Percentiles rank a stretch among this genome's conserved stretches.
Evolutionary conservation across 1,140 invertebrate genomes (phyloP).

Genomic region (Sycophila sp.): DNA sequence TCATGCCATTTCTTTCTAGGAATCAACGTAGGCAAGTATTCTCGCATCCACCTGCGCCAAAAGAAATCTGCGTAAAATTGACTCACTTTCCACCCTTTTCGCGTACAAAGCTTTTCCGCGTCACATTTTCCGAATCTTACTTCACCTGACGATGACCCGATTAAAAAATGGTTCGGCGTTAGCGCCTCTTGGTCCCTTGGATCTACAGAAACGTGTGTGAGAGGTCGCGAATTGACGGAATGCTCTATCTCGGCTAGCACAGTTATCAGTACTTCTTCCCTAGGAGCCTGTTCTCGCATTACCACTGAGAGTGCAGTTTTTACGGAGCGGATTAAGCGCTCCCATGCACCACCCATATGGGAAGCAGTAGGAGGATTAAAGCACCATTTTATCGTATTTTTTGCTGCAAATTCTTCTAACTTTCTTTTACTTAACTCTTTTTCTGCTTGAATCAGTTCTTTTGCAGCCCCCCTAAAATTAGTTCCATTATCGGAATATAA

Average conservation of each 20-base stretch:
- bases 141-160: constrained; percentile 35
- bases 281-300: not conserved
- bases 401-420: too few species aligned
- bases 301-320: not conserved
- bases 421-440: constrained; percentile 19
- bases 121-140: not conserved
- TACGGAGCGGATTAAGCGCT: not conserved
- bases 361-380: not conserved
- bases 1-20: constrained; percentile 33
- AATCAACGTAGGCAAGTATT: constrained; percentile 45
- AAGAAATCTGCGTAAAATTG: constrained; percentile 42
- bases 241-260: not conserved
- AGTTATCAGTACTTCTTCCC: not conserved
- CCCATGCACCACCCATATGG: constrained; percentile 17
- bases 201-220: constrained; percentile 33
- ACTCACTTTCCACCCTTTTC: not conserved
- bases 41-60: constrained; percentile 42
- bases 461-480: constrained; percentile 48
- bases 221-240: constrained; percentile 15
- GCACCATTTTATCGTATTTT: too few species aligned
- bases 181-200: constrained; percentile 30
- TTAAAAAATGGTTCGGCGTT: constrained; percentile 51
- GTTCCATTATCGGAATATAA: constrained; percentile 49
- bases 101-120: not conserved
- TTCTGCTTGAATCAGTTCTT: constrained; percentile 37